phyloP scores from a whole-genome alignment of 2,888 invertebrate genomes.

The Pristionchus entomophagus region DNA sequence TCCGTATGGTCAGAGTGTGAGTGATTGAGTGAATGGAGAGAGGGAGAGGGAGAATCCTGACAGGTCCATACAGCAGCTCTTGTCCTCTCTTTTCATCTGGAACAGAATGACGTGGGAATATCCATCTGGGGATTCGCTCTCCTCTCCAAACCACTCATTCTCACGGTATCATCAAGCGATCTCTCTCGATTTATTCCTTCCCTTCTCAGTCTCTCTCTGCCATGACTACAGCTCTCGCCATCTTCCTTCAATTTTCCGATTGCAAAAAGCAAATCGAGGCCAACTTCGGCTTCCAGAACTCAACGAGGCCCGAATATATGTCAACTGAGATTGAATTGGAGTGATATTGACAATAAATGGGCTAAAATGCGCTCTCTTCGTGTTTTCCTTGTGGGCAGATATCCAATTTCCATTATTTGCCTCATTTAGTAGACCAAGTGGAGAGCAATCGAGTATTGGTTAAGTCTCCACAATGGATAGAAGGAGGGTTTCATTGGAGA shows the following conservation, averaged over 20 bases:
- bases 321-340: neutral
- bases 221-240: conserved; percentile 8
- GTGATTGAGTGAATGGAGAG: neutral
- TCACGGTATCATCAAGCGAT: neutral
- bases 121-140: conserved; percentile 32
- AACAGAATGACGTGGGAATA: conserved; percentile 19
- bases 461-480: neutral
- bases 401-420: neutral
- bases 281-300: neutral
- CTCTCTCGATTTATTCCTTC: neutral
- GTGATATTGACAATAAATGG: neutral
- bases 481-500: neutral
- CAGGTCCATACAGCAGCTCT: conserved; percentile 19
- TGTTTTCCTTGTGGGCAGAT: neutral
- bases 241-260: conserved; percentile 27
- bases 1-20: conserved; percentile 28
- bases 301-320: neutral
- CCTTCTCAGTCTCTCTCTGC: conserved; percentile 3
- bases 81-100: conserved; percentile 12
- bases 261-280: conserved; percentile 13
- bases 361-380: neutral
- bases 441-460: neutral
- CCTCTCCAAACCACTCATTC: conserved; percentile 32
- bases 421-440: neutral
- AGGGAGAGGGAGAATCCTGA: no score